Base-by-base conservation (phyloP, 2,113 vertebrate genomes). In the Amphilophus citrinellus region DNA sequence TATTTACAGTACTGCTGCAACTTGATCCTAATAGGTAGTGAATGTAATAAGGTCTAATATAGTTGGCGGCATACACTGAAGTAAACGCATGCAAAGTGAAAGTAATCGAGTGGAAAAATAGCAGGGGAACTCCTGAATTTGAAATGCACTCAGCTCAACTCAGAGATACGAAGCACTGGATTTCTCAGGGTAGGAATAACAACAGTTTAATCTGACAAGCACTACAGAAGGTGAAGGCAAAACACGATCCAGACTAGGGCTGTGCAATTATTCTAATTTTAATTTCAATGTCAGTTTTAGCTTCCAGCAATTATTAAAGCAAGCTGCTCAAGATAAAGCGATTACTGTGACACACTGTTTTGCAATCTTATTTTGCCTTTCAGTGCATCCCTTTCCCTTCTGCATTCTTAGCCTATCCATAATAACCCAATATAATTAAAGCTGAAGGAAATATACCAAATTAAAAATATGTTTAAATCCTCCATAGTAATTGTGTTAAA, bases 1-100 rank as follows among this genome's bases (percentile, higher is more conserved):
- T 56, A 88, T 92, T 92, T 91, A 91, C 89, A 88, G 86, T 61
- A 37, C 53, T 37, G 15, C 56, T 77, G 91, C 44, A 90, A 92
- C 85, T 10, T 3, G 88, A 91, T 11, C 58, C 83, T 80, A 84
- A 79, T 77, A 76, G 76, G 4, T 71, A 80, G 86, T 79, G 79
- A 80, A 86, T 39, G 63, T 20, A 66, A 85, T 78, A 63, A 30
- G 76, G 68, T 47, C 82, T 65, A 59, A 82, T 85, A 82, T n/a
- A 83, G 83, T 61, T 22, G 73, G 75, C 2, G 2, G 82, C 14
- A 0, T 61, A 80, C 20, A 42, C 66, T 18, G 35, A 63, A 59
- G 61, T 59, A 9, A 84, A 37, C 0, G 2, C 6, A 5, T 53
- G 42, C 22, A 81, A 86, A 89, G 76, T 82, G 82, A 87, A 87